A percentile compares a stretch with the other conserved stretches of the same genome.
Conservation (phyloP, 2,888 invertebrate genomes). For the Plebejus melissa region DNA sequence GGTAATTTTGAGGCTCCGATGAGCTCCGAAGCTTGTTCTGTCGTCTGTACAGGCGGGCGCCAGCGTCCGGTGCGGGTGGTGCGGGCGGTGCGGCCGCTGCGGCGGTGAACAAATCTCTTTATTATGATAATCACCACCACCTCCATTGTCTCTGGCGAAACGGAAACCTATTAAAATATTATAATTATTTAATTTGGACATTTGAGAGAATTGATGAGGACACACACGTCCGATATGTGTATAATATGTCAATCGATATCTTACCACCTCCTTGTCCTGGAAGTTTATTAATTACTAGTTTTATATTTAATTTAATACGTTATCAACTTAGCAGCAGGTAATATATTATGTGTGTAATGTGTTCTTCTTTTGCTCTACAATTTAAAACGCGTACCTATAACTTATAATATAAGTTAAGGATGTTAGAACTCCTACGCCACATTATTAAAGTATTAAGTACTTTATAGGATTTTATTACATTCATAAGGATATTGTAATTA, state of each 20-base stretch:
- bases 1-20: too few species aligned
- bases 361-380: too few species aligned
- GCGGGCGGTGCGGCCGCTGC: conserved; percentile 53
- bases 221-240: not conserved
- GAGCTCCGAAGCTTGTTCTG: conserved; percentile 33
- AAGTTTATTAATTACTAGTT: too few species aligned
- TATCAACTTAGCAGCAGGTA: too few species aligned
- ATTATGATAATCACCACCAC: conserved; percentile 60
- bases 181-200: conserved; percentile 30
- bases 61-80: conserved; percentile 49
- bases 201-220: not conserved
- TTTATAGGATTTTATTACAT: not conserved
- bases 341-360: too few species aligned
- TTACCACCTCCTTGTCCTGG: too few species aligned
- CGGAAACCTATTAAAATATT: conserved; percentile 50
- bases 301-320: too few species aligned
- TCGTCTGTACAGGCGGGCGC: conserved; percentile 45
- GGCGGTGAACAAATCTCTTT: conserved; percentile 61
- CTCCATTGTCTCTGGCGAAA: conserved; percentile 48
- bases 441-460: not conserved
- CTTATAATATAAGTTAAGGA: too few species aligned
- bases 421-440: too few species aligned
- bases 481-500: not conserved
- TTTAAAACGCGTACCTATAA: too few species aligned
- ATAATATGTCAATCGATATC: too few species aligned